These are phyloP conservation scores for Cynocephalus volans DNA, from an alignment of 2,113 vertebrate species.

Conservation along the genomic window DNA sequence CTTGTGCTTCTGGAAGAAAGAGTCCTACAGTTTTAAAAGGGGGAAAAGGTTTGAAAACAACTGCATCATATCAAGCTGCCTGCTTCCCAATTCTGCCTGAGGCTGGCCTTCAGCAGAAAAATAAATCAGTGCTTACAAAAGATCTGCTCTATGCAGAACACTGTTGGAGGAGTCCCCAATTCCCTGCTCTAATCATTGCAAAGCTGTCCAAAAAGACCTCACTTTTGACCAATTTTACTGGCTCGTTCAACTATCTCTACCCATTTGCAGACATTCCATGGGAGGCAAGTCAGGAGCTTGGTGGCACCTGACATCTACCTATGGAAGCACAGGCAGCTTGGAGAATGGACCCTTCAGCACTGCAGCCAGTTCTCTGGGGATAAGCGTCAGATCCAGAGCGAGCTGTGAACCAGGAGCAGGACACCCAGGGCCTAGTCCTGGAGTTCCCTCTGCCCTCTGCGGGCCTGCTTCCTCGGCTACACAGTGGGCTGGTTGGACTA, in stretches of 20 bases:
- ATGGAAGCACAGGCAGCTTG: background rate
- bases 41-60: background rate
- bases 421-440: background rate
- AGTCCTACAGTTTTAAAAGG: conserved; percentile 37
- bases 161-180: background rate
- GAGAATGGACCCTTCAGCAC: background rate
- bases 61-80: background rate
- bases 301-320: background rate
- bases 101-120: conserved; percentile 72
- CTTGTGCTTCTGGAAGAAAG: background rate
- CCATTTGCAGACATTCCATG: background rate
- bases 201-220: conserved; percentile 16
- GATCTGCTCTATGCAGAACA: background rate
- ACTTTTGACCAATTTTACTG: background rate
- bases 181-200: conserved; percentile 66
- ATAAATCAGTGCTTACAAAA: conserved; percentile 71
- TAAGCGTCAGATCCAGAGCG: fast-evolving
- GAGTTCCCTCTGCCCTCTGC: background rate
- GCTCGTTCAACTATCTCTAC: background rate
- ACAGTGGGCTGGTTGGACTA: background rate
- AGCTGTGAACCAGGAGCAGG: background rate
- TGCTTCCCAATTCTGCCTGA: conserved; percentile 70
- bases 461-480: background rate
- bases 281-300: too few relatives aligned
- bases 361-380: background rate